phyloP scores from a whole-genome alignment of 2,113 vertebrate genomes.

The Machaerirhynchus nigripectus region DNA sequence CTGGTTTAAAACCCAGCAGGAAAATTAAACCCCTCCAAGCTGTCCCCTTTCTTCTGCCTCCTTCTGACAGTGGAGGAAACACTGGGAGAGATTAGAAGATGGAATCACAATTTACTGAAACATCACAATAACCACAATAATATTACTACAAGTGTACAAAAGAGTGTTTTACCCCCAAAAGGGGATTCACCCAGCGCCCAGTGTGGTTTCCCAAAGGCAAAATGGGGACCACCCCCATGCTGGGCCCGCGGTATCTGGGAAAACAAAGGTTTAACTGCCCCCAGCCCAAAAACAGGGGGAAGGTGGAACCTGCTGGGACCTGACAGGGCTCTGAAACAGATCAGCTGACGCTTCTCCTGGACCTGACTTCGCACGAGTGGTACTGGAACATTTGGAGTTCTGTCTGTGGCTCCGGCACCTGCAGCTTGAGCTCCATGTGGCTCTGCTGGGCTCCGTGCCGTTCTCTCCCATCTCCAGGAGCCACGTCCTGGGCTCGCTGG shows the following conservation, averaged over 20 bases:
- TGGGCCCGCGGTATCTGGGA: neutral
- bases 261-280: neutral
- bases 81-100: neutral
- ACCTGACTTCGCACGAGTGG: no score
- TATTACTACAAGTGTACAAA: neutral
- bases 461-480: neutral
- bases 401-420: rapidly evolving
- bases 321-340: neutral
- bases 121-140: neutral
- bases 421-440: neutral
- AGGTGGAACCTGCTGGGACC: neutral
- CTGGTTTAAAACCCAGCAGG: neutral
- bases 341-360: neutral
- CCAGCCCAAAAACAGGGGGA: neutral
- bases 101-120: neutral
- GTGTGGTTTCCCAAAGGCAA: neutral
- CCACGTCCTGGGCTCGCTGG: rapidly evolving
- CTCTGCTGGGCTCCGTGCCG: rapidly evolving
- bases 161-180: neutral
- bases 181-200: neutral
- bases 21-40: neutral
- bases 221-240: rapidly evolving
- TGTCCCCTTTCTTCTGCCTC: neutral
- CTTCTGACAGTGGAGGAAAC: neutral
- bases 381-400: rapidly evolving